Evolutionary conservation across 2,113 vertebrate genomes (phyloP), one percentile per base, ranked within the genome.

Genomic region (Narcine bancroftii): DNA sequence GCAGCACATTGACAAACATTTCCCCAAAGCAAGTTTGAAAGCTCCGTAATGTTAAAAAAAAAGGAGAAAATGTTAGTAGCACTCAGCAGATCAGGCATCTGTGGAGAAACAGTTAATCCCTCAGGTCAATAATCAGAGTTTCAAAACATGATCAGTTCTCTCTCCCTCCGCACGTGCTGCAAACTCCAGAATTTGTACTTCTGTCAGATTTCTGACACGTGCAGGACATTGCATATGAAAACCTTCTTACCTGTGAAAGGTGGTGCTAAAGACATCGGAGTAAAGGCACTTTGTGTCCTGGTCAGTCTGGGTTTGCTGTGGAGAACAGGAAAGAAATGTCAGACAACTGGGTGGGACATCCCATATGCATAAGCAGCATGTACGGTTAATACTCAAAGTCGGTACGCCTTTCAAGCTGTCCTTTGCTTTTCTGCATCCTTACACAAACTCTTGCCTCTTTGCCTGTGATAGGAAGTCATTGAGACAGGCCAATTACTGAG

Each of bases 231-330:
- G 21, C 66, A n/a, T n/a, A n/a, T n/a, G n/a, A n/a, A n/a, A n/a
- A n/a, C n/a, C n/a, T n/a, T n/a, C n/a, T 98, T 96, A 99, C 98
- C 98, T 92, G 98, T 98, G 95, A 99, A 99, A 93, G 97, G 95
- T 56, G 98, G 96, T 95, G 97, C 97, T 95, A 99, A 98, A 94
- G 97, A 97, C 92, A 97, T 97, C 21, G 97, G 97, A 95, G 97
- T 98, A 96, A 99, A 99, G 97, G 97, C 98, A 98, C 98, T 99
- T 96, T 98, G 98, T 94, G 97, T 97, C 97, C 98, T 96, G 79
- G 97, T 99, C 96, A 99, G 95, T 96, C 97, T 95, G 95, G 96
- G 96, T 95, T 97, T 97, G 95, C 96, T 98, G 92, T 5, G 10
- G 93, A 94, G 93, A 71, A 5, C 92, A 69, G 93, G 85, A 50